Conservation (phyloP, 2,797 vertebrate species). For the Malacoraja senta region DNA sequence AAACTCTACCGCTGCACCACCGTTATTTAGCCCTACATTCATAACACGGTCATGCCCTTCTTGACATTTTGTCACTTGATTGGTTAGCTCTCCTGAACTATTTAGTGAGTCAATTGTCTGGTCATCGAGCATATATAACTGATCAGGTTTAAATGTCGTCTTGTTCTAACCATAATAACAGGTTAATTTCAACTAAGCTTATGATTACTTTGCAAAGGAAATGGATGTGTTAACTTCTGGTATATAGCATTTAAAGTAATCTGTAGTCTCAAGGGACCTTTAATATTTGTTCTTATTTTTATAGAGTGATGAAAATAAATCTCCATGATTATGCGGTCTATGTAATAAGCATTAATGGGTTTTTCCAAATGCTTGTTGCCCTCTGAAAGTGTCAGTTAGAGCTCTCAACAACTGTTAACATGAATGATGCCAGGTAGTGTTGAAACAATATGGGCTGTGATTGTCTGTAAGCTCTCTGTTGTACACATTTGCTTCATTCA, state of each 20-base stretch:
- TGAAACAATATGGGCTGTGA: neutral
- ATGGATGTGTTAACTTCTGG: neutral
- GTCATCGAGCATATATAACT: neutral
- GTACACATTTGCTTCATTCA: neutral
- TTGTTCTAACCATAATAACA: conserved; percentile 13
- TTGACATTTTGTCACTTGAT: neutral
- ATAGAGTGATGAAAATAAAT: neutral
- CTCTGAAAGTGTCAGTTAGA: neutral
- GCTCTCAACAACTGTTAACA: neutral
- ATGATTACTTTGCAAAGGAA: neutral
- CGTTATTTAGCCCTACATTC: neutral
- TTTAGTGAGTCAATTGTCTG: conserved; percentile 5
- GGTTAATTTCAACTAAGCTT: neutral
- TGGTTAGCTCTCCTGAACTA: neutral
- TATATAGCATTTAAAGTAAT: neutral
- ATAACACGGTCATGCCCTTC: neutral
- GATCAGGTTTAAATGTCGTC: neutral
- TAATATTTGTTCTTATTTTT: neutral
- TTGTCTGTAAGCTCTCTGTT: neutral
- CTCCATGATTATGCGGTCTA: neutral
- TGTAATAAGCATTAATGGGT: neutral
- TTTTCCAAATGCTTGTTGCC: neutral
- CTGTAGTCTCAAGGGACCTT: neutral
- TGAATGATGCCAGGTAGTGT: neutral
- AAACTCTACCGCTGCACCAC: no score